Conservation (phyloP, 1,140 invertebrate genomes). For the Caenorhabditis remanei region DNA sequence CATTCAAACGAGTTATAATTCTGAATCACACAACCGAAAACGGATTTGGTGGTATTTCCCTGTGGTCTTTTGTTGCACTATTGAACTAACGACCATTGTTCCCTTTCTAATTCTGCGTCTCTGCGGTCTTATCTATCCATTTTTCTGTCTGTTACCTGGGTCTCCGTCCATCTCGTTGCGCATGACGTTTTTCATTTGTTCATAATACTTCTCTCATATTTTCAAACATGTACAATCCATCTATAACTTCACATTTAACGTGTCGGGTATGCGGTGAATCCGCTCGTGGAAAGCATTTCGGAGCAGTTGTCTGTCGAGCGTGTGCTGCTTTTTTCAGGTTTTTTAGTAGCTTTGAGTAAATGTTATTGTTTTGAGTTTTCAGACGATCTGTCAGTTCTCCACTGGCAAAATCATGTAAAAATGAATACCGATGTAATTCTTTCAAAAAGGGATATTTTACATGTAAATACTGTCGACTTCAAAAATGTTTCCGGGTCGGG, state of each 20-base stretch:
- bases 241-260: too few species aligned
- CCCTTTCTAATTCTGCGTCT: background rate
- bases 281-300: background rate
- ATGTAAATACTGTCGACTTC: background rate
- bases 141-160: too few species aligned
- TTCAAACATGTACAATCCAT: background rate
- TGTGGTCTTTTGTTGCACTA: background rate
- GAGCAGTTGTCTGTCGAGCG: background rate
- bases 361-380: background rate
- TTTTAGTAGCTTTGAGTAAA: too few species aligned
- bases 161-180: too few species aligned
- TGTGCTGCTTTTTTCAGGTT: constrained; percentile 12
- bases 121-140: background rate
- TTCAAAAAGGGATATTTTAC: constrained; percentile 1
- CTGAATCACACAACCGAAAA: too few species aligned
- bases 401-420: background rate
- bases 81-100: background rate
- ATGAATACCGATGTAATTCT: background rate
- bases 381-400: background rate
- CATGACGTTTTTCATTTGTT: too few species aligned
- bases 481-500: background rate
- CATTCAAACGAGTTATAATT: too few species aligned
- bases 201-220: too few species aligned
- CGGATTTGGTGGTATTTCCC: too few species aligned
- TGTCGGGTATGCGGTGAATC: background rate